These are phyloP conservation scores for Drosophila kohkoa DNA, from an alignment of 1,140 invertebrate species.

Conservation along the genomic window DNA sequence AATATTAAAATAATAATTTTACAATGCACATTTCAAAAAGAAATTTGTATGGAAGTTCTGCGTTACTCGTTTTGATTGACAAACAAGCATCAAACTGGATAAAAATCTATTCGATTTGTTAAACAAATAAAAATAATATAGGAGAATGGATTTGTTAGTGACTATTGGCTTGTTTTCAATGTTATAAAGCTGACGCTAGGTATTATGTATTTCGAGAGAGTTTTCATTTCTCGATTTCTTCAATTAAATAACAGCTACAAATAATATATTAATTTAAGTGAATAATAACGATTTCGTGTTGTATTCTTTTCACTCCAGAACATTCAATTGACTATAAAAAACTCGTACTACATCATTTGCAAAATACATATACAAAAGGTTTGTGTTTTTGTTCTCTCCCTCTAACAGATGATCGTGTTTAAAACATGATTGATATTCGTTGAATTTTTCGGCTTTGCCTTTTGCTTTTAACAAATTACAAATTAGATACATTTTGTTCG, in stretches of 20 bases:
- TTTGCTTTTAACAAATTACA: constrained; percentile 69
- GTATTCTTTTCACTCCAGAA: constrained; percentile 53
- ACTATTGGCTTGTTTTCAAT: constrained; percentile 70
- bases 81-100: constrained; percentile 34
- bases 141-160: constrained; percentile 62
- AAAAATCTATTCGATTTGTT: constrained; percentile 53
- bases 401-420: constrained; percentile 46
- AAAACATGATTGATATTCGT: constrained; percentile 62
- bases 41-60: constrained; percentile 31
- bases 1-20: constrained; percentile 72
- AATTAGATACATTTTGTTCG: constrained; percentile 68
- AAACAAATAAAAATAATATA: constrained; percentile 42
- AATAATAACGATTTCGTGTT: constrained; percentile 53
- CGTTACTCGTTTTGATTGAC: constrained; percentile 27
- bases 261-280: constrained; percentile 43
- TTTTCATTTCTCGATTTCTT: constrained; percentile 28
- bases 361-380: constrained; percentile 70
- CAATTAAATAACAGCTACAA: constrained; percentile 57
- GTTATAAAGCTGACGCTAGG: constrained; percentile 68
- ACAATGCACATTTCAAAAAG: constrained; percentile 65
- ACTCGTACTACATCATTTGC: constrained; percentile 72
- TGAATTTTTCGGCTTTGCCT: constrained; percentile 54
- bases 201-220: constrained; percentile 30
- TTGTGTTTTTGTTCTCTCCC: constrained; percentile 9
- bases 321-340: constrained; percentile 76